phyloP scores from a whole-genome alignment of 2,888 invertebrate species.

The Drosophila multiciliata region DNA sequence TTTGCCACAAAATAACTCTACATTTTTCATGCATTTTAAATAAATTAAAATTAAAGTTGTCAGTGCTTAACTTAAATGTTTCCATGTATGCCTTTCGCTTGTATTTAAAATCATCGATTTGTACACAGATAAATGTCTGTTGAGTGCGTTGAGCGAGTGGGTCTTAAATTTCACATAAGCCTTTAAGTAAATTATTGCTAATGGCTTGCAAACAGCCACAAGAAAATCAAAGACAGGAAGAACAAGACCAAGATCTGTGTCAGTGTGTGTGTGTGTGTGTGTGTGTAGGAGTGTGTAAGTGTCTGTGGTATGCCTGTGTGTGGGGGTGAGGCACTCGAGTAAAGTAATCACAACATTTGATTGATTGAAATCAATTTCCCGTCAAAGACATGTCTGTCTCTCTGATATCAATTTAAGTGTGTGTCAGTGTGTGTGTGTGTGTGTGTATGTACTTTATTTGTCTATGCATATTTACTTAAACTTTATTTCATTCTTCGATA shows the following conservation, averaged over 20 bases:
- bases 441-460: conserved; percentile 39
- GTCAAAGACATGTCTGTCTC: conserved; percentile 71
- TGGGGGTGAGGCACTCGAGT: conserved; percentile 57
- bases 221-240: conserved; percentile 24
- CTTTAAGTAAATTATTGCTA: conserved; percentile 77
- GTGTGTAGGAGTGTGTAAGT: conserved; percentile 21
- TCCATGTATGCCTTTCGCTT: conserved; percentile 24
- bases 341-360: conserved; percentile 83
- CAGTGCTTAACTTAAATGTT: conserved; percentile 11
- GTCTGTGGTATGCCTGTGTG: not conserved
- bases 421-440: conserved; percentile 13
- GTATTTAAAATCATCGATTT: not conserved
- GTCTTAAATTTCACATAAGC: conserved; percentile 65
- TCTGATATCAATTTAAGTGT: conserved; percentile 1
- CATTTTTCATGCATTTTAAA: not conserved
- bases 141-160: conserved; percentile 40
- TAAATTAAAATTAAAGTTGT: conserved; percentile 4
- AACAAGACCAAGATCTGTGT: conserved; percentile 19
- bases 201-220: conserved; percentile 64
- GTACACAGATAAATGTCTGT: conserved; percentile 9
- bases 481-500: conserved; percentile 50
- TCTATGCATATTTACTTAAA: conserved; percentile 71
- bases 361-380: conserved; percentile 84
- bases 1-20: not conserved
- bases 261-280: not conserved